Conservation (phyloP, 2,113 vertebrate genomes). For the Telmatochromis bifrenatus region DNA sequence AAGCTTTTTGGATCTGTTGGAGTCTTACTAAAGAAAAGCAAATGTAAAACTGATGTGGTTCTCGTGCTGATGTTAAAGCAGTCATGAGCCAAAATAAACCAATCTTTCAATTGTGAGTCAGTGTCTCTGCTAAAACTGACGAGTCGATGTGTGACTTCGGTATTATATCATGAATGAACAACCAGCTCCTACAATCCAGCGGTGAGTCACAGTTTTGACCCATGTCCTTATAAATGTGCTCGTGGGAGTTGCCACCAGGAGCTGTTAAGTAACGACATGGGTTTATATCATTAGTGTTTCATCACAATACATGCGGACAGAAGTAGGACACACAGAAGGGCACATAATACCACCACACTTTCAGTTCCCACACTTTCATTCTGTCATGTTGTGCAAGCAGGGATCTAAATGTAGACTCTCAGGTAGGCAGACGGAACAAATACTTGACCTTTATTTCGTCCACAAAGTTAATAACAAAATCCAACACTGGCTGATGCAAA, state of each 20-base stretch:
- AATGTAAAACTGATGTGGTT: background rate
- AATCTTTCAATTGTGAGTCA: background rate
- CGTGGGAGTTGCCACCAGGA: background rate
- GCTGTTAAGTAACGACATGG: background rate
- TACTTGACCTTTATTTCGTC: background rate
- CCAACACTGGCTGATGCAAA: background rate
- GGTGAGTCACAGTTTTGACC: constrained; percentile 28
- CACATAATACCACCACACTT: background rate
- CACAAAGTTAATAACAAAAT: background rate
- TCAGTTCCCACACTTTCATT: background rate
- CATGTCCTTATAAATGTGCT: background rate
- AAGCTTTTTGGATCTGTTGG: background rate
- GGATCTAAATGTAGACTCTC: background rate
- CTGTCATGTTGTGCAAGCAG: background rate
- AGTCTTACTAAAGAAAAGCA: background rate
- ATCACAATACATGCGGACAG: background rate
- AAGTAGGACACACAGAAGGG: background rate
- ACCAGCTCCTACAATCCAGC: background rate
- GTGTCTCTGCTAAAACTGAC: background rate
- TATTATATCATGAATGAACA: constrained; percentile 24
- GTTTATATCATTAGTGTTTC: constrained; percentile 5
- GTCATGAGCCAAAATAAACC: background rate
- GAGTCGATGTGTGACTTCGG: background rate
- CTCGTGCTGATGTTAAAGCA: background rate
- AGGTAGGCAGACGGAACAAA: background rate